phyloP scores from a whole-genome alignment of 2,113 vertebrate genomes.

The Semicossyphus pulcher region DNA sequence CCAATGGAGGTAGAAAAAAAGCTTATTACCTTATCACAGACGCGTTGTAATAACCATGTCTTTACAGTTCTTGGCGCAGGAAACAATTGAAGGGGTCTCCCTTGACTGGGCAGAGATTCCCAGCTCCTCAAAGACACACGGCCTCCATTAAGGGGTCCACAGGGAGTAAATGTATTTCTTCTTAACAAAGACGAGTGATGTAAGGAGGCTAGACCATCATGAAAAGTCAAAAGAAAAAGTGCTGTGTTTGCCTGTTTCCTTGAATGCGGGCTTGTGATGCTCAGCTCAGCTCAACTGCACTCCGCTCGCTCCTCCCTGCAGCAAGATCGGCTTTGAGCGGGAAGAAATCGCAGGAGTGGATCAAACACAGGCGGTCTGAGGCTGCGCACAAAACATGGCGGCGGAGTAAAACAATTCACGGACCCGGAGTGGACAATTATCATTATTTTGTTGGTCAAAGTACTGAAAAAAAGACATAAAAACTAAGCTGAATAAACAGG shows the following conservation, averaged over 20 bases:
- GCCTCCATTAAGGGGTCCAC: constrained; percentile 35
- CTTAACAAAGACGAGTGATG: neutral
- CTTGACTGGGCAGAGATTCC: constrained; percentile 51
- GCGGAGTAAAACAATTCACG: neutral
- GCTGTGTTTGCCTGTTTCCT: constrained; percentile 78
- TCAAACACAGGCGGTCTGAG: neutral
- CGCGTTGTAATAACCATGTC: constrained; percentile 73
- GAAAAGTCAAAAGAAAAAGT: constrained; percentile 68
- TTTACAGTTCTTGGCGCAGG: constrained; percentile 82
- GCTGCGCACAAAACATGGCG: constrained; percentile 56
- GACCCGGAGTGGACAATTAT: constrained; percentile 7
- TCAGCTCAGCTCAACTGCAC: constrained; percentile 72
- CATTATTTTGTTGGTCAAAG: neutral
- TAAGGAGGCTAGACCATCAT: constrained; percentile 21
- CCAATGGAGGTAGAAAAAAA: neutral
- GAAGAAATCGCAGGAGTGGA: constrained; percentile 77
- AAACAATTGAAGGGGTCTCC: constrained; percentile 77
- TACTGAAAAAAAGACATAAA: neutral
- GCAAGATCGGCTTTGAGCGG: constrained; percentile 77
- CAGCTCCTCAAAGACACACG: constrained; percentile 40
- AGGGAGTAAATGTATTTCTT: constrained; percentile 1
- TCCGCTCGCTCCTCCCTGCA: constrained; percentile 83
- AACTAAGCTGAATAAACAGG: no score
- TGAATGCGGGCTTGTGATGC: constrained; percentile 80
- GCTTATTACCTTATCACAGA: constrained; percentile 73